Evolutionary conservation across 64 coral and sea anemone genomes (phyloP), one percentile per base, ranked within the genome.

Genomic region (Pocillopora verrucosa): DNA sequence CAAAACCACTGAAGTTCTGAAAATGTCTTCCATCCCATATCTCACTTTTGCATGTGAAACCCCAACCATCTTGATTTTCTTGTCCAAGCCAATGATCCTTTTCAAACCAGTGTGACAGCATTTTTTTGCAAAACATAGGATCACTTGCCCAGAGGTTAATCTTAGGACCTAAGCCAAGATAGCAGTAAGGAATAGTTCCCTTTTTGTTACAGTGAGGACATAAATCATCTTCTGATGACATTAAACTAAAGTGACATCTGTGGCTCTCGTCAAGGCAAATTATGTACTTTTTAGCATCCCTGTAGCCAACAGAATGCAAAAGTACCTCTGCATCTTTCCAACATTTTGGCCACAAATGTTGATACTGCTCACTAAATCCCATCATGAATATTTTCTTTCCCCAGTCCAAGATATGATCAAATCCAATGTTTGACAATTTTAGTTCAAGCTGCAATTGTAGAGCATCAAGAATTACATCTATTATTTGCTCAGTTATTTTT

Each of bases 231-330:
- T 91, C 72, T 84, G 89, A 83, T 75, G 69, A 63, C 67, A 91
- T 83, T 6, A 91, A 22, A 24, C 89, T 79, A 84, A 17, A 91
- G 25, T 83, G 79, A 34, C 89, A 90, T 13, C 78, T 79, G 63
- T 90, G 88, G 59, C 63, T 90, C 38, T 90, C 88, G 74, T 90
- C 88, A 72, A 90, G 75, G 75, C 88, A 90, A 90, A 90, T 90
- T 14, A 80, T 58, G 56, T 90, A 90, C 65, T 82, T 82, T 34
- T 90, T 75, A 16, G 88, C 76, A 89, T 79, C 76, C 30, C 64
- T 67, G 88, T 89, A 89, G n/a, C 88, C 88, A 72, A 89, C 75
- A 79, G 68, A 79, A 12, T 80, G 75, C 17, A 89, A 76, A 13
- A 89, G 34, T 17, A 13, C 7, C 61, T 68, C 75, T 34, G 62